phyloP scores from a whole-genome alignment of 2,888 invertebrate species.

The Peribatodes rhomboidaria region DNA sequence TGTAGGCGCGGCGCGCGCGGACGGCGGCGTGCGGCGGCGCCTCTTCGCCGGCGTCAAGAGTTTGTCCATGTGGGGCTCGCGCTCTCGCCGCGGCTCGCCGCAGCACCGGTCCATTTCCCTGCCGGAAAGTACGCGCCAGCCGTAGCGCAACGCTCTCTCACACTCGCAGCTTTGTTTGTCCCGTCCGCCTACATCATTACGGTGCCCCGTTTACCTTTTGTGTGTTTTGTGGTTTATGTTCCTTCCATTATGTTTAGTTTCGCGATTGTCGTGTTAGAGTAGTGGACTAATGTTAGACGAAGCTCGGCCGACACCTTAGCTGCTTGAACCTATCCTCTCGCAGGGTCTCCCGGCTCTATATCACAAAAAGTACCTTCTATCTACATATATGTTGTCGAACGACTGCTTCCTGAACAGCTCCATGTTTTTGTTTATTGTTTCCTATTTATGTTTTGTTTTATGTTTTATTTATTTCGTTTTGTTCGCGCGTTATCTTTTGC shows the following conservation, averaged over 20 bases:
- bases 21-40: slow-evolving; percentile 90
- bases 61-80: slow-evolving; percentile 91
- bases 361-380: too few species aligned
- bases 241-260: slow-evolving; percentile 68
- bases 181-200: slow-evolving; percentile 74
- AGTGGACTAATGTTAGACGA: slow-evolving; percentile 75
- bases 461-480: slow-evolving; percentile 74
- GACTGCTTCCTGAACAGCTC: slow-evolving; percentile 36
- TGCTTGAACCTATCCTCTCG: slow-evolving; percentile 77
- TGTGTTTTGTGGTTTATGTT: slow-evolving; percentile 76
- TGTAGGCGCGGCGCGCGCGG: slow-evolving; percentile 85
- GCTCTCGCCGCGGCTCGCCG: slow-evolving; percentile 89
- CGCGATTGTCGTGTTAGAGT: slow-evolving; percentile 82
- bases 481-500: slow-evolving; percentile 64
- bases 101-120: slow-evolving; percentile 94
- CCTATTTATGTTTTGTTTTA: slow-evolving; percentile 56
- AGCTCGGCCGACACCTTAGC: slow-evolving; percentile 78
- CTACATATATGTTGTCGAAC: slow-evolving; percentile 27
- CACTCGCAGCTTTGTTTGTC: slow-evolving; percentile 83
- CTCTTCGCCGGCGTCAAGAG: slow-evolving; percentile 94
- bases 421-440: slow-evolving; percentile 53
- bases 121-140: slow-evolving; percentile 92
- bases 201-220: slow-evolving; percentile 79
- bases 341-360: slow-evolving; percentile 52
- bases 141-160: slow-evolving; percentile 79